A percentile compares a stretch with the other conserved stretches of the same genome.
Conservation (phyloP, 2,797 vertebrate genomes). For the Loris lydekkerianus region DNA sequence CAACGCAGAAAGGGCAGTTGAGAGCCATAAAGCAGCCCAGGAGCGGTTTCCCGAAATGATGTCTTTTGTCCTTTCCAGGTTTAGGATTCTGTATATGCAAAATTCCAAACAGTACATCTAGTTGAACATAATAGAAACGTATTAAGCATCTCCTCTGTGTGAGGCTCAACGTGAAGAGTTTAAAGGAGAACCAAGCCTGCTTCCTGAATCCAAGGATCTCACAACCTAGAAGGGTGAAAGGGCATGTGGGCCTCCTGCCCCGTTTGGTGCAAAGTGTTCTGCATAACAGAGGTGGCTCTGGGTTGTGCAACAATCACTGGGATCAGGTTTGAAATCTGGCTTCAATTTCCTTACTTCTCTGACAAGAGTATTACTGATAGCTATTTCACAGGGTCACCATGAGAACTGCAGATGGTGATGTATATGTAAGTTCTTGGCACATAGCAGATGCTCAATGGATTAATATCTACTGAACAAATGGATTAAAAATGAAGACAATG, state of each 20-base stretch:
- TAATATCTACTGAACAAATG: constrained; percentile 20
- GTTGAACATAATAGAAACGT: not conserved
- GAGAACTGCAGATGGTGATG: constrained; percentile 32
- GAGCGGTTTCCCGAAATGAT: not conserved
- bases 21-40: not conserved
- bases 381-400: not conserved
- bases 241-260: too few species aligned
- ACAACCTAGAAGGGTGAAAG: not conserved
- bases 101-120: not conserved
- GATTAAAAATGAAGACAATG: constrained; percentile 27
- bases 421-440: not conserved
- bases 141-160: not conserved
- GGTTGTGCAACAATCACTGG: not conserved
- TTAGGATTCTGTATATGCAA: not conserved
- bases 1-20: not conserved
- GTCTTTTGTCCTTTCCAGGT: not conserved
- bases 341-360: constrained; percentile 3
- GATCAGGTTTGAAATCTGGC: not conserved
- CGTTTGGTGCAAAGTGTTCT: not conserved
- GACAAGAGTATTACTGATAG: not conserved
- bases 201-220: not conserved
- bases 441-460: constrained; percentile 21
- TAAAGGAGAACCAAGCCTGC: not conserved
- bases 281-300: not conserved
- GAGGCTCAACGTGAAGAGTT: constrained; percentile 5